Conservation (phyloP, 2,797 vertebrate species). For the Gastrophryne carolinensis region DNA sequence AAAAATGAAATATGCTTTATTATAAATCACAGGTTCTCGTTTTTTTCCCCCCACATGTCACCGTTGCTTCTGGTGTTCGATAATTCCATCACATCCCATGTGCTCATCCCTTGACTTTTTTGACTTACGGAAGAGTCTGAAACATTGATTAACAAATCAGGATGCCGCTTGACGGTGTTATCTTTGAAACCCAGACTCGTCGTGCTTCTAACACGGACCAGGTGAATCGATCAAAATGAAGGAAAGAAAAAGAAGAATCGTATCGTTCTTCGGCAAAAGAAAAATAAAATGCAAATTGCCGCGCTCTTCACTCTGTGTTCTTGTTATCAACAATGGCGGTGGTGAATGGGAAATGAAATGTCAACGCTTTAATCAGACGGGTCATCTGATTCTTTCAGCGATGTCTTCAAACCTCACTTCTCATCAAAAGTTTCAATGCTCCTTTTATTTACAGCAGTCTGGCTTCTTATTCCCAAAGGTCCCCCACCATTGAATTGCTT, state of each 20-base stretch:
- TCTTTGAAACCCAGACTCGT: slow-evolving; percentile 39
- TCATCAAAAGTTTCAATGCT: slow-evolving; percentile 48
- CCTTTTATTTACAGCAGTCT: slow-evolving; percentile 32
- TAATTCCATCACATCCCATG: slow-evolving; percentile 31
- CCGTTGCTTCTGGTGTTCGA: slow-evolving; percentile 13
- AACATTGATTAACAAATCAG: slow-evolving; percentile 51
- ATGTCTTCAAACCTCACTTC: slow-evolving; percentile 26
- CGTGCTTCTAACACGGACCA: slow-evolving; percentile 2
- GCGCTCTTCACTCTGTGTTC: slow-evolving; percentile 39
- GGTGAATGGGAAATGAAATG: slow-evolving; percentile 47
- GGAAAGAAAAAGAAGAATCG: slow-evolving; percentile 50
- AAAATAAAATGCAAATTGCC: slow-evolving; percentile 44
- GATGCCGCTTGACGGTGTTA: slow-evolving; percentile 34
- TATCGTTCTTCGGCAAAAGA: neutral
- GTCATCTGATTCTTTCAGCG: slow-evolving; percentile 43
- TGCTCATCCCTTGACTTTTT: neutral
- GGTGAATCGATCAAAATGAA: slow-evolving; percentile 52
- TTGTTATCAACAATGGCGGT: slow-evolving; percentile 22
- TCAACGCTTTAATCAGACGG: slow-evolving; percentile 48
- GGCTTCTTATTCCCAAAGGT: slow-evolving; percentile 28
- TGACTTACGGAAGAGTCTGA: slow-evolving; percentile 15
- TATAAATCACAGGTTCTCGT: neutral
- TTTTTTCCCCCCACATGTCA: neutral
- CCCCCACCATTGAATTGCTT: slow-evolving; percentile 16
- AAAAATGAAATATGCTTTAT: neutral